Conservation (phyloP, 2,797 vertebrate genomes). For the Macrochelys suwanniensis region DNA sequence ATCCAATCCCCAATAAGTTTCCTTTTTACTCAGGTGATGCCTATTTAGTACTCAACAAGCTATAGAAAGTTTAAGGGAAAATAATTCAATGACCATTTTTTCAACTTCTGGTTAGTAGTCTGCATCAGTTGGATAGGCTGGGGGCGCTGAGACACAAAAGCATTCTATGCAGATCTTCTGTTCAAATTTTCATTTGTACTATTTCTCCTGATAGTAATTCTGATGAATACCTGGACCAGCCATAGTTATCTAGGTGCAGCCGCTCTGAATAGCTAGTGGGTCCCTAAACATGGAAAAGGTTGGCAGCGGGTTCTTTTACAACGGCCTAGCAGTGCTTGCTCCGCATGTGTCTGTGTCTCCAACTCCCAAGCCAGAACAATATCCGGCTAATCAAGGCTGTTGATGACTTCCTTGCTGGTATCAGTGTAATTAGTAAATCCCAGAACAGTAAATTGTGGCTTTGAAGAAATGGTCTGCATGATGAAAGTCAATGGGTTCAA, state of each 20-base stretch:
- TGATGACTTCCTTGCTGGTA: neutral
- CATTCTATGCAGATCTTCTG: neutral
- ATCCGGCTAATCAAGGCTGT: neutral
- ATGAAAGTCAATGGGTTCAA: neutral
- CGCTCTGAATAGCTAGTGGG: neutral
- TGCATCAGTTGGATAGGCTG: neutral
- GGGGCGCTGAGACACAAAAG: neutral
- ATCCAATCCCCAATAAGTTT: conserved; percentile 56
- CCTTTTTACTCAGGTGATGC: conserved; percentile 61
- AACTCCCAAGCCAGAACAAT: neutral
- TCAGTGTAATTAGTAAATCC: neutral
- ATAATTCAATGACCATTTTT: conserved; percentile 59
- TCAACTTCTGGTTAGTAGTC: neutral
- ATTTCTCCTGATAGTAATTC: neutral
- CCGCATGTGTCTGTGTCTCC: neutral
- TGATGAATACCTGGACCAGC: neutral
- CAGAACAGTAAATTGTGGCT: neutral
- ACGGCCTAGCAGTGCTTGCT: neutral
- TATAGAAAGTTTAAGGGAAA: conserved; percentile 42
- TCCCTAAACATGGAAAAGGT: neutral
- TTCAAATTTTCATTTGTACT: neutral
- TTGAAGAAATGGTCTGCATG: neutral
- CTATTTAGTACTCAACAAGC: conserved; percentile 28
- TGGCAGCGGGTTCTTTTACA: neutral
- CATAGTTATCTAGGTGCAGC: neutral